Percentiles rank a stretch among this genome's conserved stretches.
These are phyloP conservation scores for Psettodes erumei DNA, from an alignment of 2,113 vertebrate species.

Conservation along the genomic window DNA sequence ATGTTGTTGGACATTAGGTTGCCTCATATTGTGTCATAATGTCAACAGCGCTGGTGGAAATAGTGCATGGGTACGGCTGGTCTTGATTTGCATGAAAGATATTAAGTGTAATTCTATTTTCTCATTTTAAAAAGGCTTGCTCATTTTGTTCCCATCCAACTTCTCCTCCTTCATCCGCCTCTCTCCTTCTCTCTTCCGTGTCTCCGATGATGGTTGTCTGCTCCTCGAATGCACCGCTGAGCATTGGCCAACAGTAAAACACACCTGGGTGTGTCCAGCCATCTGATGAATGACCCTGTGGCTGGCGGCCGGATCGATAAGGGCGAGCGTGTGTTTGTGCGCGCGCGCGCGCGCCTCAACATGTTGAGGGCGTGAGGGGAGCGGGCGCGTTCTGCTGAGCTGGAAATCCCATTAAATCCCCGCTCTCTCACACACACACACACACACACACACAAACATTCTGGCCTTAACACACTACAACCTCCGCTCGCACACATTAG, in stretches of 20 bases:
- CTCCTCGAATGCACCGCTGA: constrained; percentile 75
- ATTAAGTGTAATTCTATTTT: neutral
- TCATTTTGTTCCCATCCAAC: constrained; percentile 16
- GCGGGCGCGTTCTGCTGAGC: constrained; percentile 79
- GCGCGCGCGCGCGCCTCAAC: constrained; percentile 11
- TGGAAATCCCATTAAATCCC: constrained; percentile 86
- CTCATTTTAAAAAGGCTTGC: neutral
- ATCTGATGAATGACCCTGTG: constrained; percentile 81
- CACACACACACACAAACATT: constrained; percentile 17
- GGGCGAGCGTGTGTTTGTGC: constrained; percentile 49
- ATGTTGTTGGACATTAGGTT: neutral
- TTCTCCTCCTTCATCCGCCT: constrained; percentile 22
- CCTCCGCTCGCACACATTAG: constrained; percentile 61
- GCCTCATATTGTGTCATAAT: neutral
- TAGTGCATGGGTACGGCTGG: neutral
- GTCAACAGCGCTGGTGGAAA: neutral
- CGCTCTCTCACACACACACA: constrained; percentile 39
- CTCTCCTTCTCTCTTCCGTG: constrained; percentile 18
- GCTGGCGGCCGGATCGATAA: constrained; percentile 76
- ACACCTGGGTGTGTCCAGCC: constrained; percentile 81
- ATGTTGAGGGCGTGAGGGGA: constrained; percentile 58
- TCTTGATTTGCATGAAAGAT: neutral
- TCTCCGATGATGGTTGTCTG: constrained; percentile 60
- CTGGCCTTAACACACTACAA: constrained; percentile 48
- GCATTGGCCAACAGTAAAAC: constrained; percentile 82